Base-by-base conservation (phyloP, 2,888 invertebrate species). In the Sminthurides aquaticus region DNA sequence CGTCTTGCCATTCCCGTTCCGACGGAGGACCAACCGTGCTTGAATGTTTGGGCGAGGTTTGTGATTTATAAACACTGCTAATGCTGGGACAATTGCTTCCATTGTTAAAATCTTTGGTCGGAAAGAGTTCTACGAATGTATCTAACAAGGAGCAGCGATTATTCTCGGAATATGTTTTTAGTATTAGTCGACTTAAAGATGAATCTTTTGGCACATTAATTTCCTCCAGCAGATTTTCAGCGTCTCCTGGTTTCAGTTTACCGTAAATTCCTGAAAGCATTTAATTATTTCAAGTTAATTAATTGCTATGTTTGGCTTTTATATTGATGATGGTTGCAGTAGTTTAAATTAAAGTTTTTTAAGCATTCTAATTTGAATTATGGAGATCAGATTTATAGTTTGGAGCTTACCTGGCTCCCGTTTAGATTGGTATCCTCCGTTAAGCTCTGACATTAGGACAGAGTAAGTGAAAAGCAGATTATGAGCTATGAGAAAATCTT, bases 401-500 rank as follows among this genome's bases (percentile, higher is more conserved):
- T n/a, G n/a, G n/a, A 3, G 43, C 58, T 27, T 58, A 68, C 68
- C 52, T 20, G 20, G 18, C 5, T 8, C 15, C 20, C 52, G 25
- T 65, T 57, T 67, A 15, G 55, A 11, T 1, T 28, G 24, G 18
- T 43, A 69, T 1, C 54, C 26, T 1, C 56, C 61, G 24, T 62
- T 69, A n/a, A 67, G 26, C 60, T 74, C 74, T n/a, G 72, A 67
- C 0, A 64, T 64, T 1, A 74, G 55, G 5, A 74, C 72, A 1
- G 74, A 74, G 26, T 69, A 60, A 0, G 72, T 74, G 54, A 70
- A 74, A 0, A 74, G 65, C 20, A 71, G 64, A 24, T 67, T 69
- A 28, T 71, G 72, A 29, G 64, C 69, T 34, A 69, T 66, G 0
- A 74, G 43, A 57, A 72, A 74, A 58, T 74, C 74, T 60, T 72